Evolutionary conservation across 2,113 vertebrate species (phyloP), one percentile per base, ranked within the genome.

Genomic region (Tinamus guttatus): DNA sequence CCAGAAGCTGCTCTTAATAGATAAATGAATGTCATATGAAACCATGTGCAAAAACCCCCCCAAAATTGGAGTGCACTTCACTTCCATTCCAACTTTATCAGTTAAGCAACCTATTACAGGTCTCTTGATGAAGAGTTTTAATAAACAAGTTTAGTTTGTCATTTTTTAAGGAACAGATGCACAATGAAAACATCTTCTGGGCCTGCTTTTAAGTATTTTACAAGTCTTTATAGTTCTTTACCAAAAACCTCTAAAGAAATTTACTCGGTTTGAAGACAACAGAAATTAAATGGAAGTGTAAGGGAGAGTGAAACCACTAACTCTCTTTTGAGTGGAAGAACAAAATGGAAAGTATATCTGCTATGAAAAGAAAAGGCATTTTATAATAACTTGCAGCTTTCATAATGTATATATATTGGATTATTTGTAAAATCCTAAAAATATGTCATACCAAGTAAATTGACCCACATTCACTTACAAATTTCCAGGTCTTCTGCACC

Each of bases 1-100:
- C 65, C 41, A 81, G 91, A 90, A 95, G 41, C 20, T 74, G 36
- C 30, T 81, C 41, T 75, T 85, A 93, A 71, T 34, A 86, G 80
- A 90, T 64, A 93, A 94, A 89, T 79, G 7, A 89, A 70, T 86
- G 17, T 85, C 94, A 81, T 36, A 87, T 93, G 85, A 91, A 91
- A 83, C 27, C 63, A 76, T 59, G 73, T 21, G 8, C 11, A 89
- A 95, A 88, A 93, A 67, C n/a, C n/a, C n/a, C n/a, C n/a, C n/a
- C n/a, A n/a, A 51, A 91, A 83, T 81, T 86, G 30, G 81, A 86
- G 38, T 58, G 38, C n/a, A 32, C 8, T 86, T 94, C n/a, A 32
- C 8, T 86, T 94, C 60, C 67, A 64, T 12, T 87, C 58, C 68
- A 59, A 0, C 17, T 89, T 89, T 82, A 91, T 85, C 75, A 74